Conservation (phyloP, 2,113 vertebrate genomes). For the Pollachius pollachius region DNA sequence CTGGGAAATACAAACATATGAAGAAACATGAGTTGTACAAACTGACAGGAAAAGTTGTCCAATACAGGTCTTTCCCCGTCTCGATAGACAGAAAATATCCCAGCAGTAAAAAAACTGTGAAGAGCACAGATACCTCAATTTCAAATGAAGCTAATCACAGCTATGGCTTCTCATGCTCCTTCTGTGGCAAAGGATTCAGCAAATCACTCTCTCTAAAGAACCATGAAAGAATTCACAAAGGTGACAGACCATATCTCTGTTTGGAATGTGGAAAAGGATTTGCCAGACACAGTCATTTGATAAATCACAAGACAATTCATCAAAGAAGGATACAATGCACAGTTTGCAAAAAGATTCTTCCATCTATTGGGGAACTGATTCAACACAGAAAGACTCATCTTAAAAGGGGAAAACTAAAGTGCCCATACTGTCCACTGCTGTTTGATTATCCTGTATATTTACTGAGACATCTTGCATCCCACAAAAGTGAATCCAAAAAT, state of each 20-base stretch:
- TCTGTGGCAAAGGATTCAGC: conserved; percentile 63
- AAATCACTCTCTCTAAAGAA: conserved; percentile 35
- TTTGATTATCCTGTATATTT: conserved; percentile 66
- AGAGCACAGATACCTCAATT: conserved; percentile 4
- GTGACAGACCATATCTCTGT: conserved; percentile 70
- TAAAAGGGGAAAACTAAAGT: conserved; percentile 66
- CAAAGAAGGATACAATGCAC: conserved; percentile 71
- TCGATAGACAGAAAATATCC: conserved; percentile 1
- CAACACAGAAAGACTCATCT: conserved; percentile 66
- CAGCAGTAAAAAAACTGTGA: conserved; percentile 10
- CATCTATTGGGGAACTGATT: conserved; percentile 65
- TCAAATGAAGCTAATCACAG: background rate
- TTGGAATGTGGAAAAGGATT: conserved; percentile 70
- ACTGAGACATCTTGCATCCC: conserved; percentile 58
- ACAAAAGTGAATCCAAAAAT: conserved; percentile 40
- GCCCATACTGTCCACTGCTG: conserved; percentile 66
- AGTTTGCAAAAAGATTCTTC: conserved; percentile 69
- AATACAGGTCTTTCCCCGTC: conserved; percentile 29
- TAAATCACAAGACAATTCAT: conserved; percentile 66
- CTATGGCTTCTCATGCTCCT: conserved; percentile 45
- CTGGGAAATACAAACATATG: conserved; percentile 70
- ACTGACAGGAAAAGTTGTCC: conserved; percentile 50
- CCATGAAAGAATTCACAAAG: conserved; percentile 62
- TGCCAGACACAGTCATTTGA: conserved; percentile 53
- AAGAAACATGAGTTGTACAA: conserved; percentile 66